Evolutionary conservation across 2,113 vertebrate species (phyloP).

Genomic region (Antennarius striatus): DNA sequence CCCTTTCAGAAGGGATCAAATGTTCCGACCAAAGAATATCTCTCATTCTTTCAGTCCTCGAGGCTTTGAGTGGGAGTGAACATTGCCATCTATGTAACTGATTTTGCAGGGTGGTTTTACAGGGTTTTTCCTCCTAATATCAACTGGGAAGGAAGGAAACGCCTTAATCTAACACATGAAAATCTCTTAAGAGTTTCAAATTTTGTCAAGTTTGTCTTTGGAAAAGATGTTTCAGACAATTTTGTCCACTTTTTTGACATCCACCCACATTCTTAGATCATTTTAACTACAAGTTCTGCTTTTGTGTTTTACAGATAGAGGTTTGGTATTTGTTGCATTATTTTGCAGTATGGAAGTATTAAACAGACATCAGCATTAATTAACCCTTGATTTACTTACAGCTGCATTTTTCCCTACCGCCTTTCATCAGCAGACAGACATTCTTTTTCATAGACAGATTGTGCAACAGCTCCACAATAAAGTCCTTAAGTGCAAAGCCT

Average conservation of each 20-base stretch:
- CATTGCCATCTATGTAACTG: conserved; percentile 63
- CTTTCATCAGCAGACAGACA: too few species aligned
- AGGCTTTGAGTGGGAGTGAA: conserved; percentile 61
- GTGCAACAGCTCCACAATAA: too few species aligned
- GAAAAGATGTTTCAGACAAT: conserved; percentile 3
- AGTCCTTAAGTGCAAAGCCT: too few species aligned
- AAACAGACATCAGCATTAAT: not conserved
- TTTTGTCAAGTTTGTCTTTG: conserved; percentile 25
- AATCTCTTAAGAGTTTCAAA: conserved; percentile 26
- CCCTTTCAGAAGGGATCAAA: conserved; percentile 75
- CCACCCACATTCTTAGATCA: not conserved
- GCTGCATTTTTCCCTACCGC: too few species aligned
- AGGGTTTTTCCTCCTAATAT: conserved; percentile 56
- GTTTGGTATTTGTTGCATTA: too few species aligned
- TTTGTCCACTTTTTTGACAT: conserved; percentile 4
- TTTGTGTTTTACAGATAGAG: not conserved
- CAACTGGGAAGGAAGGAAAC: conserved; percentile 37
- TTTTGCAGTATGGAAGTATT: not conserved
- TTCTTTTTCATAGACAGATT: too few species aligned
- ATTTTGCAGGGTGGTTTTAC: conserved; percentile 54
- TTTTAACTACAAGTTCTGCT: not conserved
- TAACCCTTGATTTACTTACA: too few species aligned
- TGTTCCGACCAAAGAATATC: conserved; percentile 66
- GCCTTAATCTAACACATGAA: conserved; percentile 44
- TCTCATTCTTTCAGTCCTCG: conserved; percentile 59